A percentile compares a stretch with the other conserved stretches of the same genome.
These are phyloP conservation scores for Tetanocera ferruginea DNA, from an alignment of 2,888 invertebrate genomes.

Conservation along the genomic window DNA sequence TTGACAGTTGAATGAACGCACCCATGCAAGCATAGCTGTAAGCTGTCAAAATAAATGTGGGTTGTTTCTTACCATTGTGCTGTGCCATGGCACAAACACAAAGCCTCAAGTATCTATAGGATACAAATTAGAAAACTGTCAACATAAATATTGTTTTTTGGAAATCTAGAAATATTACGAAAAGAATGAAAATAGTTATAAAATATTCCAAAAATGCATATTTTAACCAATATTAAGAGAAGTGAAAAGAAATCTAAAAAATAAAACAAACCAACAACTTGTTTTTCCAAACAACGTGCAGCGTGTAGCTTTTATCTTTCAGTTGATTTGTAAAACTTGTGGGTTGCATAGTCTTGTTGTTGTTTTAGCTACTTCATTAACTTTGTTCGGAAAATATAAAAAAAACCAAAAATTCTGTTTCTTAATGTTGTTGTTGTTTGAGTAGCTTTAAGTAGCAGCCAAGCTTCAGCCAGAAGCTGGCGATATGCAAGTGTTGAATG, in stretches of 20 bases:
- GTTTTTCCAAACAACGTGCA: too few relatives aligned
- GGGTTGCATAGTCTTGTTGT: background rate
- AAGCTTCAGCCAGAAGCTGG: background rate
- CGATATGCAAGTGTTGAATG: background rate
- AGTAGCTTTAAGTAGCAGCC: background rate
- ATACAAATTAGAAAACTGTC: background rate
- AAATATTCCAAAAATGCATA: too few relatives aligned
- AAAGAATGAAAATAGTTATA: too few relatives aligned
- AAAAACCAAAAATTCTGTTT: background rate
- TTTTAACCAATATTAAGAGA: too few relatives aligned
- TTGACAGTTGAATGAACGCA: constrained; percentile 30
- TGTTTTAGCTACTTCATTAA: background rate
- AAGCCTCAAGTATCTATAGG: background rate
- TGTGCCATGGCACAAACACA: background rate
- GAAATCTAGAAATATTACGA: too few relatives aligned
- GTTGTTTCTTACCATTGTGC: background rate
- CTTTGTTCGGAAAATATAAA: background rate
- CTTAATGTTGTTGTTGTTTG: background rate
- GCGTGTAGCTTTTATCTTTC: background rate
- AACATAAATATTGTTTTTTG: background rate
- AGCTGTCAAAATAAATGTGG: background rate
- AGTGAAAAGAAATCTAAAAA: too few relatives aligned
- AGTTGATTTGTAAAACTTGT: background rate
- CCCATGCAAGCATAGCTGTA: background rate
- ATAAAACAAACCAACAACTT: too few relatives aligned